A percentile compares a stretch with the other conserved stretches of the same genome.
Conservation (phyloP, 2,888 invertebrate species). For the Leptopilina myrica region DNA sequence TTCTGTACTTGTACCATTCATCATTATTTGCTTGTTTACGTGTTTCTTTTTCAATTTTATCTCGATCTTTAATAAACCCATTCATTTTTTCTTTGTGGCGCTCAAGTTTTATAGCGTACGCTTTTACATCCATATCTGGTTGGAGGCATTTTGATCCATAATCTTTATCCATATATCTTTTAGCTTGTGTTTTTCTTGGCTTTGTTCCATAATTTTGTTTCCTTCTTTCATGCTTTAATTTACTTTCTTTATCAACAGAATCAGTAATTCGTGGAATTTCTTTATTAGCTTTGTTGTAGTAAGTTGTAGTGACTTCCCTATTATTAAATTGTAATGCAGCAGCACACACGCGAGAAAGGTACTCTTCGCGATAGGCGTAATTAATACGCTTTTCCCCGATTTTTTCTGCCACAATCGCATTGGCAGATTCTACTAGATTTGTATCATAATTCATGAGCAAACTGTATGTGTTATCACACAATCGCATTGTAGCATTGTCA, state of each 20-base stretch:
- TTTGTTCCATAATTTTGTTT: neutral
- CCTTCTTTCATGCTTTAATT: neutral
- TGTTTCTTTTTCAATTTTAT: neutral
- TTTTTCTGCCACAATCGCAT: neutral
- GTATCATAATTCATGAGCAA: slow-evolving; percentile 1
- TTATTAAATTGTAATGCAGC: neutral
- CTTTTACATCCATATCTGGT: neutral
- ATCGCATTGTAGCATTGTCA: neutral
- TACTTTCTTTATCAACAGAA: neutral
- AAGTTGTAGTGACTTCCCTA: neutral
- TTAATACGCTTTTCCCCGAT: neutral
- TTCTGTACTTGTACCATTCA: neutral
- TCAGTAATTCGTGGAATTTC: neutral
- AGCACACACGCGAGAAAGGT: neutral
- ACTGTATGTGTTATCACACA: neutral
- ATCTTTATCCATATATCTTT: neutral
- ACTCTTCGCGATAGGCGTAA: neutral
- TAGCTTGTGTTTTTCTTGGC: neutral
- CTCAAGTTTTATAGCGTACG: neutral
- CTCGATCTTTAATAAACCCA: neutral
- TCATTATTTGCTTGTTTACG: neutral
- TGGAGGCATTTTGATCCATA: too few relatives aligned
- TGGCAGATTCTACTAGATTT: neutral
- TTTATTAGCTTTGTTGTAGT: neutral
- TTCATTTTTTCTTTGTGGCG: neutral